Percentiles rank a stretch among this genome's conserved stretches.
Evolutionary conservation across 2,113 vertebrate species (phyloP).

Genomic region (Catharus bicknelli): DNA sequence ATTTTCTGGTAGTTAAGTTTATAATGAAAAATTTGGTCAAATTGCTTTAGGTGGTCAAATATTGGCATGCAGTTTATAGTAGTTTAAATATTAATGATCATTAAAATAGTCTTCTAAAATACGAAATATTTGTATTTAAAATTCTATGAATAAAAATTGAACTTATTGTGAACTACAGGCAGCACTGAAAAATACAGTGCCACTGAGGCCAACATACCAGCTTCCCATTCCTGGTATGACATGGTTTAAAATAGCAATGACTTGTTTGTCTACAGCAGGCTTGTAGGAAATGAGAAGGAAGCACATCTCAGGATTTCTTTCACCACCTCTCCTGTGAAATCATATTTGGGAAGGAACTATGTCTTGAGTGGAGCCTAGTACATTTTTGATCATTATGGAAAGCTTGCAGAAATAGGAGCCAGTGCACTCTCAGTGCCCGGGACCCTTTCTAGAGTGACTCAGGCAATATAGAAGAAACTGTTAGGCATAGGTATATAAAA

Average conservation of each 20-base stretch:
- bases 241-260: not conserved
- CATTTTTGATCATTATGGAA: not conserved
- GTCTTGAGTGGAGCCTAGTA: not conserved
- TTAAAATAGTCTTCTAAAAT: constrained; percentile 6
- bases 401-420: not conserved
- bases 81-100: not conserved
- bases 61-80: not conserved
- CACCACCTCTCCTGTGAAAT: not conserved
- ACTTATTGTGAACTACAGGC: not conserved
- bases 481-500: not conserved
- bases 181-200: not conserved
- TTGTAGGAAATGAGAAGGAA: not conserved
- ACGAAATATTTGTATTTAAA: not conserved
- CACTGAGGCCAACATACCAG: not conserved
- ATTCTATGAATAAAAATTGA: not conserved
- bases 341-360: not conserved
- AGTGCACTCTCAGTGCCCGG: not conserved
- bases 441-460: not conserved
- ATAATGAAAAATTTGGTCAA: not conserved
- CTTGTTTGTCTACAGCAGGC: not conserved
- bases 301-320: not conserved
- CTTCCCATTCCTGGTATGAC: not conserved
- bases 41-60: not conserved
- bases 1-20: not conserved
- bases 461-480: not conserved